A percentile compares a stretch with the other conserved stretches of the same genome.
phyloP scores from a whole-genome alignment of 2,113 vertebrate genomes.

The Alaudala cheleensis region DNA sequence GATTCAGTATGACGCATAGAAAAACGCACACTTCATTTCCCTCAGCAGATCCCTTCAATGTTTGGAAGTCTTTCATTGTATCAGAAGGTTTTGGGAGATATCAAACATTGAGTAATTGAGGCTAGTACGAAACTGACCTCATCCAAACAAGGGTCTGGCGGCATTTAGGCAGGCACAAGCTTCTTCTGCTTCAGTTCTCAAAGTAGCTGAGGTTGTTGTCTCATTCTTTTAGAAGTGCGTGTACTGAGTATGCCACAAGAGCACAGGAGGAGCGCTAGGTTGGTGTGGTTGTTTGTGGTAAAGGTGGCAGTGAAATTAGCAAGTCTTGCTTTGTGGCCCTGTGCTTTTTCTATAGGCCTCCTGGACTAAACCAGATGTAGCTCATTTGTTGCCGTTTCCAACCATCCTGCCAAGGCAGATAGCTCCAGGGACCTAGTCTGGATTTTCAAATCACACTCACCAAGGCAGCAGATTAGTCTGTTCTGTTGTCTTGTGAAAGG shows the following conservation, averaged over 20 bases:
- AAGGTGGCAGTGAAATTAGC: neutral
- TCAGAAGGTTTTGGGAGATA: neutral
- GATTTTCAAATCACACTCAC: neutral
- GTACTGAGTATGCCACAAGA: neutral
- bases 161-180: neutral
- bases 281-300: neutral
- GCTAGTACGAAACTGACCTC: neutral
- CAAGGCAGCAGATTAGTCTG: neutral
- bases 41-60: neutral
- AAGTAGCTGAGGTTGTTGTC: neutral
- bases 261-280: neutral
- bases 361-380: neutral
- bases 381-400: neutral
- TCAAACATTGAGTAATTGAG: neutral
- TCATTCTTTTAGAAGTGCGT: neutral
- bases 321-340: neutral
- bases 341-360: neutral
- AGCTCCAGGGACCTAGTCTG: neutral
- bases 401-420: neutral
- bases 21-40: conserved; percentile 2
- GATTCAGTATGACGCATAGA: conserved; percentile 39
- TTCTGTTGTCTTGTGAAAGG: neutral
- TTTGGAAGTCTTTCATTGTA: neutral
- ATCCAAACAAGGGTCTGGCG: neutral
- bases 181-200: neutral